Evolutionary conservation across 2,797 vertebrate species (phyloP).

Genomic region (Periparus ater): DNA sequence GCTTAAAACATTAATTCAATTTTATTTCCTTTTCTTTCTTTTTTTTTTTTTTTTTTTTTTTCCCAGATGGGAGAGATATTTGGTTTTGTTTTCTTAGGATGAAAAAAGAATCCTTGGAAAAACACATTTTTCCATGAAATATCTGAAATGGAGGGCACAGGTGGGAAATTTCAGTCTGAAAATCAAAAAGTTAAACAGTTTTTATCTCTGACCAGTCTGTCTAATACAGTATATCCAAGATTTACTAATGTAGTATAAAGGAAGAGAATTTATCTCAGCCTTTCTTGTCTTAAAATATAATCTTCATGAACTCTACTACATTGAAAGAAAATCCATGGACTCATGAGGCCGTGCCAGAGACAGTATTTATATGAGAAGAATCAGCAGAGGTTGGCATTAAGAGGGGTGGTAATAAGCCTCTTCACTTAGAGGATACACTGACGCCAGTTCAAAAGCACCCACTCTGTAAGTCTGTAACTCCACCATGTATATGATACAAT

Average conservation of each 20-base stretch:
- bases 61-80: fast-evolving
- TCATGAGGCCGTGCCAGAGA: not conserved
- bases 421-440: not conserved
- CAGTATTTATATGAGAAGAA: not conserved
- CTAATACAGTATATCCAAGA: not conserved
- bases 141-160: not conserved
- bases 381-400: not conserved
- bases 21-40: not conserved
- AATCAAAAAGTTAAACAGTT: not conserved
- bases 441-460: not conserved
- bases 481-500: not conserved
- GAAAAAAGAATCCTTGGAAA: not conserved
- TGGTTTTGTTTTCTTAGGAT: not conserved
- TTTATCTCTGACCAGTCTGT: not conserved
- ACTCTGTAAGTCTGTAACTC: not conserved
- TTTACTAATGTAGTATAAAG: not conserved
- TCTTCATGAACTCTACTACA: not conserved
- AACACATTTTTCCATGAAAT: not conserved
- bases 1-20: not conserved
- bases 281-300: not conserved
- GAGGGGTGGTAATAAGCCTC: not conserved
- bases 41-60: fast-evolving
- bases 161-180: not conserved
- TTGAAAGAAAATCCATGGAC: not conserved
- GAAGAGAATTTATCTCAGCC: not conserved